A percentile compares a stretch with the other conserved stretches of the same genome.
phyloP scores from a whole-genome alignment of 2,888 invertebrate genomes.

The Polymixis lichenea region DNA sequence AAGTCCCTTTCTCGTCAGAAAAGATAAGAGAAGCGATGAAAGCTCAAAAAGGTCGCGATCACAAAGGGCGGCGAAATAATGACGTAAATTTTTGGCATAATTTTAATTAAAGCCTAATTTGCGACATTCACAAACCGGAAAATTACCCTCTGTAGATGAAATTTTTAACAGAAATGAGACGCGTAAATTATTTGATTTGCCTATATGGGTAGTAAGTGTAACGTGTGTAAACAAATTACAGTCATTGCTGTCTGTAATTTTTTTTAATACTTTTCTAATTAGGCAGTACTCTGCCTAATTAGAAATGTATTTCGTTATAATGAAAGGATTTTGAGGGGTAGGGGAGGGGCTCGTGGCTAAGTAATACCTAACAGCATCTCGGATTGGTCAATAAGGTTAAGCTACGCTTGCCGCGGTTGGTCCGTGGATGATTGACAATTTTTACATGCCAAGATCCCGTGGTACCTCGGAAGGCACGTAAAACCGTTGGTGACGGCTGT shows the following conservation, averaged over 20 bases:
- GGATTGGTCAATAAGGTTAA: too few species aligned
- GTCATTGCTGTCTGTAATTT: neutral
- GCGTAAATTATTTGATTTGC: slow-evolving; percentile 55
- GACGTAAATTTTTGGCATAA: slow-evolving; percentile 83
- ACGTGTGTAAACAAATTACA: slow-evolving; percentile 10
- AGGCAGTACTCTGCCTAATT: slow-evolving; percentile 39
- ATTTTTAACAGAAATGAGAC: slow-evolving; percentile 70
- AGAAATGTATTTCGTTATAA: slow-evolving; percentile 31
- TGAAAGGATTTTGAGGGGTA: slow-evolving; percentile 12
- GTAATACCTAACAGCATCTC: too few species aligned
- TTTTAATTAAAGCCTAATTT: slow-evolving; percentile 88
- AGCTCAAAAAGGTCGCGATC: slow-evolving; percentile 80
- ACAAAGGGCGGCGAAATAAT: slow-evolving; percentile 84
- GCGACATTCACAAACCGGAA: slow-evolving; percentile 80
- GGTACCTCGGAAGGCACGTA: too few species aligned
- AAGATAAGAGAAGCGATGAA: slow-evolving; percentile 77
- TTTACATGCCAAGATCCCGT: too few species aligned
- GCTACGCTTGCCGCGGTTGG: too few species aligned
- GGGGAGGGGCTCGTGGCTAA: too few species aligned
- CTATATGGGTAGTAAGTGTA: slow-evolving; percentile 20
- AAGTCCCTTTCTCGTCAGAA: slow-evolving; percentile 71
- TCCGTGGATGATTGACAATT: too few species aligned
- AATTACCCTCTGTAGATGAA: slow-evolving; percentile 75
- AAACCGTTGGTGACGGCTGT: too few species aligned
- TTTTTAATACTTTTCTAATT: too few species aligned